Percentiles rank a stretch among this genome's conserved stretches.
phyloP scores from a whole-genome alignment of 2,113 vertebrate species.

The Albula glossodonta region DNA sequence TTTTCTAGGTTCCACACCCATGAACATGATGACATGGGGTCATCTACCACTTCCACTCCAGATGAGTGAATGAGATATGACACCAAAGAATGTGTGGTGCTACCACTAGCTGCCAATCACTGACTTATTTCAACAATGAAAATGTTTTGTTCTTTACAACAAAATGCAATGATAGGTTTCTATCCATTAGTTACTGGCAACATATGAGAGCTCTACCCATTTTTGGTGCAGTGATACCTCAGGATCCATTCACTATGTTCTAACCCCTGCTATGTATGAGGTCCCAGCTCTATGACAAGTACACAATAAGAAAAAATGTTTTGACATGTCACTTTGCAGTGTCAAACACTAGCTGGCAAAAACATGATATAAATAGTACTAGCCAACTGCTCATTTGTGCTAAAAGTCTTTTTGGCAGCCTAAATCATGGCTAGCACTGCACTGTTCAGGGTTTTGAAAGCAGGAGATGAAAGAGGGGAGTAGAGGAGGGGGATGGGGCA shows the following conservation, averaged over 20 bases:
- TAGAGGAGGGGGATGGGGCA: too few species aligned
- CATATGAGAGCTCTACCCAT: background rate
- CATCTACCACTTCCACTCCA: too few species aligned
- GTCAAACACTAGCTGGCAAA: slow-evolving; percentile 23
- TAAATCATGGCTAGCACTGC: slow-evolving; percentile 31
- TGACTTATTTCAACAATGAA: too few species aligned
- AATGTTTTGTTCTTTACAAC: too few species aligned
- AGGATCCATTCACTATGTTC: too few species aligned
- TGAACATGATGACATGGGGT: background rate
- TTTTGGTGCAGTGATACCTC: too few species aligned
- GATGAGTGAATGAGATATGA: too few species aligned
- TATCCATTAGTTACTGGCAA: too few species aligned
- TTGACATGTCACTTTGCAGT: background rate
- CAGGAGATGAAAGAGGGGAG: slow-evolving; percentile 12
- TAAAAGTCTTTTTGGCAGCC: slow-evolving; percentile 40
- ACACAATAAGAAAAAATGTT: background rate
- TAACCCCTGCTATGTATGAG: background rate
- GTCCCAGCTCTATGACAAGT: background rate
- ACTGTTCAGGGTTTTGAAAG: slow-evolving; percentile 20
- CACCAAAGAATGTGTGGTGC: too few species aligned
- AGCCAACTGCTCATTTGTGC: slow-evolving; percentile 37
- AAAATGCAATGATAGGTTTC: too few species aligned
- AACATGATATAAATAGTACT: slow-evolving; percentile 21
- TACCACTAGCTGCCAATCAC: too few species aligned
- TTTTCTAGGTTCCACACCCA: slow-evolving; percentile 7